These are phyloP conservation scores for Myathropa florea DNA, from an alignment of 2,888 invertebrate genomes.

Conservation along the genomic window DNA sequence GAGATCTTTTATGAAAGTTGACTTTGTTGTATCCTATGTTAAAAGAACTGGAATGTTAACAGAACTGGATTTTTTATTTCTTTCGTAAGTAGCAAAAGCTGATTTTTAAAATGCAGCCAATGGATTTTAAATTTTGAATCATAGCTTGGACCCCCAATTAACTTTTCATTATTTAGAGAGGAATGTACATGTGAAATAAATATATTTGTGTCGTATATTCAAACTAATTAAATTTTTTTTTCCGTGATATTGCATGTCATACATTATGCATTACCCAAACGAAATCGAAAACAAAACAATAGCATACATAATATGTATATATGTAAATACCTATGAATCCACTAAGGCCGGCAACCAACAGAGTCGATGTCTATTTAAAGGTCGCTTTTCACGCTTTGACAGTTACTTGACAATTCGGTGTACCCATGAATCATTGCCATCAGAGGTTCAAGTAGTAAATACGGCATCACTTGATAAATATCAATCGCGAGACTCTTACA, in stretches of 20 bases:
- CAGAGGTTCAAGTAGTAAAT: background rate
- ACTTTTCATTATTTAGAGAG: background rate
- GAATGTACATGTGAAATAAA: background rate
- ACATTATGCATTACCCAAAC: conserved; percentile 4
- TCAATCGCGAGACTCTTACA: background rate
- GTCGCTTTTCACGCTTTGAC: background rate
- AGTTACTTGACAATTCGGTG: background rate
- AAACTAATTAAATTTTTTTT: background rate
- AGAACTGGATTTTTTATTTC: too few species aligned
- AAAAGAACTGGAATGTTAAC: too few species aligned
- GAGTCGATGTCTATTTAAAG: conserved; percentile 16
- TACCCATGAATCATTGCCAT: background rate
- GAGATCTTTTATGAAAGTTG: too few species aligned
- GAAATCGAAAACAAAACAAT: conserved; percentile 8
- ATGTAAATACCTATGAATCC: background rate
- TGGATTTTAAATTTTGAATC: background rate
- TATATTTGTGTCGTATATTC: background rate
- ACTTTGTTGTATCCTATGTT: too few species aligned
- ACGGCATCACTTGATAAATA: background rate
- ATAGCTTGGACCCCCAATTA: too few species aligned
- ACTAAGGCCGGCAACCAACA: conserved; percentile 29
- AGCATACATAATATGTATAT: conserved; percentile 17
- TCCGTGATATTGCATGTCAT: background rate
- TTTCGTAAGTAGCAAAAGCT: too few species aligned
- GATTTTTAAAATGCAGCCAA: too few species aligned